Base-by-base conservation (phyloP, 2,797 vertebrate species). In the Philypnodon macrostomus region DNA sequence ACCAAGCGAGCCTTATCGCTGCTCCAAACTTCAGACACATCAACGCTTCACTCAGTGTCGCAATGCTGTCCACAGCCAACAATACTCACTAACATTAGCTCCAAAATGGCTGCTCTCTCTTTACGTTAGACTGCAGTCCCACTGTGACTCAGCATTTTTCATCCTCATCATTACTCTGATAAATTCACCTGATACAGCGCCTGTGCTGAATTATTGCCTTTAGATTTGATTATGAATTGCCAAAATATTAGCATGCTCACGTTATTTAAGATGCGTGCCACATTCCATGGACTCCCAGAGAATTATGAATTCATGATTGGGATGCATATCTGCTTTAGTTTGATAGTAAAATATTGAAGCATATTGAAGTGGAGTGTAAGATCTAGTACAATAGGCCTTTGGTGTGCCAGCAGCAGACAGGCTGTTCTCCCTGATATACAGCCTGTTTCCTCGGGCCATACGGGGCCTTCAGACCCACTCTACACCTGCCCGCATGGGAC, bases 391-490 rank as follows among this genome's bases (percentile, higher is more conserved):
- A 58, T 51, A 64, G 57, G 47, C 37, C 67, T 67, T 31, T 69
- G 49, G 70, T 81, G 77, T 68, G 53, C 58, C 75, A 70, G 74
- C 75, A 70, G 74, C 63, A 58, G 74, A 75, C 58, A 55, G 53
- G 40, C 53, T 69, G 66, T 58, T 45, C 27, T 60, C 73, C 42
- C 76, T 84, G 83, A 87, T 79, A 78, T 79, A 87, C 75, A 75
- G 67, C 76, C 62, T 64, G 36, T 29, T 67, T 77, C 87, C 85
- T 53, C 52, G 12, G 75, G 88, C 86, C 74, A 66, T 73, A 34
- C 42, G 69, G n/a, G 77, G 75, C 85, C 79, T 86, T 85, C 82
- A 84, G 87, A 85, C 73, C 77, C 75, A 61, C 73, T 81, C 80
- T 71, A 73, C 79, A 78, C 72, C 71, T 79, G 80, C 78, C 70